Conservation (phyloP, 2,888 invertebrate species). For the Euphydryas editha region DNA sequence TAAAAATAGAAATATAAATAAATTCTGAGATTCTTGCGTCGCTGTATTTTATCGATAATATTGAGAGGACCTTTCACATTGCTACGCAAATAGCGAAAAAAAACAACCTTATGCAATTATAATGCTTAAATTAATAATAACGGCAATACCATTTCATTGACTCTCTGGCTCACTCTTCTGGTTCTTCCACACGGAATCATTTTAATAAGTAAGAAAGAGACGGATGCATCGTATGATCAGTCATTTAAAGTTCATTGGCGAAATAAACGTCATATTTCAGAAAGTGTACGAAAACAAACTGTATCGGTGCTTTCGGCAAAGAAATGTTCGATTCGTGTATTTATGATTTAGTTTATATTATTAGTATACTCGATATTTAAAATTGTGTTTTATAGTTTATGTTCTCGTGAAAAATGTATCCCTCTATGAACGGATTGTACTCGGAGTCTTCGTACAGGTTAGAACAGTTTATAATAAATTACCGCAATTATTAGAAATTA, state of each 20-base stretch:
- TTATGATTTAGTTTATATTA: conserved; percentile 47
- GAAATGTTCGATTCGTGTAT: conserved; percentile 58
- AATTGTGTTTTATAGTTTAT: conserved; percentile 48
- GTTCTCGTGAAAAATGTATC: conserved; percentile 64
- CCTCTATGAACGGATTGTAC: conserved; percentile 73
- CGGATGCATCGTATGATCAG: conserved; percentile 74
- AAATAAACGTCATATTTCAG: conserved; percentile 59
- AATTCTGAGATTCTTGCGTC: conserved; percentile 16
- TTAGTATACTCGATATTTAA: conserved; percentile 48
- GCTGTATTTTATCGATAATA: conserved; percentile 39
- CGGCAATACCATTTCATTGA: conserved; percentile 42
- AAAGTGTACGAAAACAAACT: conserved; percentile 60
- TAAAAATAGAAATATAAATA: conserved; percentile 11
- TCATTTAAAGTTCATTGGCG: conserved; percentile 62
- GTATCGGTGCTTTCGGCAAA: conserved; percentile 49
- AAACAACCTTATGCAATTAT: conserved; percentile 44
- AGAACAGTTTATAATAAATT: conserved; percentile 47
- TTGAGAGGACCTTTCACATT: conserved; percentile 41
- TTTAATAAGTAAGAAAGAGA: conserved; percentile 51
- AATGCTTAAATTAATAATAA: conserved; percentile 34
- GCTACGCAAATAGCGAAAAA: conserved; percentile 37
- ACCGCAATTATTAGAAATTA: conserved; percentile 11
- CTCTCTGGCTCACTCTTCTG: conserved; percentile 46
- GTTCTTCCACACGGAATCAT: conserved; percentile 52
- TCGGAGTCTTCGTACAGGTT: conserved; percentile 76